A percentile compares a stretch with the other conserved stretches of the same genome.
Conservation (phyloP, 2,797 vertebrate genomes). For the Molossus molossus region DNA sequence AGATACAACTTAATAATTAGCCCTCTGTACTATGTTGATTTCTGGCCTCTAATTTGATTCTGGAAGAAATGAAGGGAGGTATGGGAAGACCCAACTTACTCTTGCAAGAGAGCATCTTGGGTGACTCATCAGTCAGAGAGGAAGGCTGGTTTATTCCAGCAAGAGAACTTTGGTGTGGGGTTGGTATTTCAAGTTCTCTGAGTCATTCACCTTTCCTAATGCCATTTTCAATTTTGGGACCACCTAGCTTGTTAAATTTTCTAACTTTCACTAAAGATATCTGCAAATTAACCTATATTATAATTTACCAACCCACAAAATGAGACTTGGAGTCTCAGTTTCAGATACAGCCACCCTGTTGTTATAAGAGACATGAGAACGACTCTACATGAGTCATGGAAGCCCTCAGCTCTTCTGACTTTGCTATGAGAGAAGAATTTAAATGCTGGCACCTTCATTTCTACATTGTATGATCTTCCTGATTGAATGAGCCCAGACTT, state of each 20-base stretch:
- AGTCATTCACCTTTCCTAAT: neutral
- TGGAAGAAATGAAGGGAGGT: neutral
- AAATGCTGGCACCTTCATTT: neutral
- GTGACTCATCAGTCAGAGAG: neutral
- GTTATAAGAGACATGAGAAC: neutral
- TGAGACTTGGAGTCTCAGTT: slow-evolving; percentile 1
- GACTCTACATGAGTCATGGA: neutral
- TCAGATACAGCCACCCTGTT: neutral
- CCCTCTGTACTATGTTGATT: neutral
- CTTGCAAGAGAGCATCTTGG: neutral
- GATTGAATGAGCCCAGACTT: neutral
- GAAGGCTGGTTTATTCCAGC: neutral
- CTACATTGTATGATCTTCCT: neutral
- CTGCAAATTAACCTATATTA: neutral
- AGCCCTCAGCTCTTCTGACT: neutral
- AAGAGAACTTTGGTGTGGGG: neutral
- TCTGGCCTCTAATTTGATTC: neutral
- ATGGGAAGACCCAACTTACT: neutral
- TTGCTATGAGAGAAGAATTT: neutral
- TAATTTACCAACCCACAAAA: slow-evolving; percentile 41
- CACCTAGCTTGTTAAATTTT: neutral
- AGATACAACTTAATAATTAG: neutral
- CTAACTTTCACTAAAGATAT: neutral
- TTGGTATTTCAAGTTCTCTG: neutral
- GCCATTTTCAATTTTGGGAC: neutral